Conservation (phyloP, 2,113 vertebrate genomes). For the Percopsis transmontana region DNA sequence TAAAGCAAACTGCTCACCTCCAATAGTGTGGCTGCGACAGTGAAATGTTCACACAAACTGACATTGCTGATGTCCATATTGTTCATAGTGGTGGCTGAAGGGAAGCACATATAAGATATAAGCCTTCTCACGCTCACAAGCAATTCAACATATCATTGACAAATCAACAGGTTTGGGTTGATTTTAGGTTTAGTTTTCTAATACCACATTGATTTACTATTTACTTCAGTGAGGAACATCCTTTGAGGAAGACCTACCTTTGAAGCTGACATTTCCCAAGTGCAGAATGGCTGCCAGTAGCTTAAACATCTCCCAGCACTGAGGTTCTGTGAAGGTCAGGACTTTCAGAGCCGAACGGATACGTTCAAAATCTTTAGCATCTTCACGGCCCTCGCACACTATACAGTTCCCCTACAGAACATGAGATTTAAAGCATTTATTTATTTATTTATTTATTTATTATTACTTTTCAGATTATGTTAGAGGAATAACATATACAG, state of each 20-base stretch:
- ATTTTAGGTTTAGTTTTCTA: too few relatives aligned
- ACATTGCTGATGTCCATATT: slow-evolving; percentile 90
- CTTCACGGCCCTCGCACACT: slow-evolving; percentile 78
- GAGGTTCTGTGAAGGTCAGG: slow-evolving; percentile 85
- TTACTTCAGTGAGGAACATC: not conserved
- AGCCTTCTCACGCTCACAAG: not conserved
- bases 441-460: not conserved
- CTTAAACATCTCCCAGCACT: slow-evolving; percentile 87
- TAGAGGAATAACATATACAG: not conserved
- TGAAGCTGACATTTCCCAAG: slow-evolving; percentile 88
- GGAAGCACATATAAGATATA: slow-evolving; percentile 10
- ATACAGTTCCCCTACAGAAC: slow-evolving; percentile 81
- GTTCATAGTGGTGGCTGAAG: slow-evolving; percentile 78
- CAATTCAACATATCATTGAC: not conserved
- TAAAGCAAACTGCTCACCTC: slow-evolving; percentile 75
- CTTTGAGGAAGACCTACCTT: slow-evolving; percentile 70
- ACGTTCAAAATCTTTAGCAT: slow-evolving; percentile 80
- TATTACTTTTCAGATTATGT: not conserved
- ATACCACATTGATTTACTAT: too few relatives aligned
- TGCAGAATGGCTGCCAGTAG: slow-evolving; percentile 90
- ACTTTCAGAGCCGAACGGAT: slow-evolving; percentile 88
- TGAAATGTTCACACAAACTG: slow-evolving; percentile 80
- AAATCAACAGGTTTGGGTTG: not conserved
- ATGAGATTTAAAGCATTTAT: not conserved
- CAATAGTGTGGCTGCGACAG: slow-evolving; percentile 75